Evolutionary conservation across 2,113 vertebrate genomes (phyloP).

Genomic region (Oreotrochilus melanogaster): DNA sequence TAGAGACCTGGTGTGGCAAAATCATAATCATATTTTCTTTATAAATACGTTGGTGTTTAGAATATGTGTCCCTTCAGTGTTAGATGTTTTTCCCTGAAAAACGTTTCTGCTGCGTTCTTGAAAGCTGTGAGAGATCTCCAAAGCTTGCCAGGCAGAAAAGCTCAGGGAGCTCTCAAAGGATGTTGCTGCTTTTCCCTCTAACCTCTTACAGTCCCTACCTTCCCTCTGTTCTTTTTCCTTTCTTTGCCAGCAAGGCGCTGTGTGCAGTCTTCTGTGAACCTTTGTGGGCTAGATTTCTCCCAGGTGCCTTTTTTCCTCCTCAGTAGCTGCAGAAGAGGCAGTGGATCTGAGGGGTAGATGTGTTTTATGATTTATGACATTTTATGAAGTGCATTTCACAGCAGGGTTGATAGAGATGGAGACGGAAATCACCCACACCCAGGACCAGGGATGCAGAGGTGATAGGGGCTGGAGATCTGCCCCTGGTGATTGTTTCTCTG

Average conservation of each 20-base stretch:
- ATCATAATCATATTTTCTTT: not conserved
- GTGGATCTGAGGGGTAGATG: conserved; percentile 37
- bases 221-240: conserved; percentile 56
- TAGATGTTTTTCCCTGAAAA: not conserved
- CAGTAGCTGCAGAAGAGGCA: conserved; percentile 47
- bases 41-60: not conserved
- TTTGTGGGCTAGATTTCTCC: conserved; percentile 61
- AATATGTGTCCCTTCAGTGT: not conserved
- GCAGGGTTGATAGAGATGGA: conserved; percentile 35
- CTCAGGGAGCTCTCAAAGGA: conserved; percentile 56
- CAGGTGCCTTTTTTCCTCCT: conserved; percentile 67
- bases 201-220: conserved; percentile 42
- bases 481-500: not conserved
- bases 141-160: conserved; percentile 28
- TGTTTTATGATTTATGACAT: conserved; percentile 50
- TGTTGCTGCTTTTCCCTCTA: conserved; percentile 38
- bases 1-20: not conserved
- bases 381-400: conserved; percentile 40
- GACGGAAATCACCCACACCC: not conserved
- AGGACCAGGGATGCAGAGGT: not conserved
- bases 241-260: conserved; percentile 34
- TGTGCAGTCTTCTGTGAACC: conserved; percentile 73
- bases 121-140: conserved; percentile 34
- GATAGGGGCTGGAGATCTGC: not conserved
- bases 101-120: not conserved